Evolutionary conservation across 2,113 vertebrate species (phyloP).

Genomic region (Trichechus manatus): DNA sequence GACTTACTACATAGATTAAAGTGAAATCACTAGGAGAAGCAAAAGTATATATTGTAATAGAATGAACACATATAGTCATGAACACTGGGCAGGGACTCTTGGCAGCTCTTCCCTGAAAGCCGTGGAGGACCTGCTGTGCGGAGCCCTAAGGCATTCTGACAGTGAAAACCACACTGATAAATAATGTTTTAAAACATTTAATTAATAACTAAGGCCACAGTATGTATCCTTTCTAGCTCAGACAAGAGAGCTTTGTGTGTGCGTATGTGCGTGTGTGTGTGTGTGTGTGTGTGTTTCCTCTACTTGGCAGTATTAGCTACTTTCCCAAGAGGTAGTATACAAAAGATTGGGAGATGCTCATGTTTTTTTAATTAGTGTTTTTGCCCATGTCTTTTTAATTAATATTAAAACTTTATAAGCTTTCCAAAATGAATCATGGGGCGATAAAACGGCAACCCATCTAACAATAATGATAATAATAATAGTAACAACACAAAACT

Average conservation of each 20-base stretch:
- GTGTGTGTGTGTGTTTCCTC: not conserved
- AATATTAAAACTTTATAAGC: not conserved
- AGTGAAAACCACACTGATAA: slow-evolving; percentile 46
- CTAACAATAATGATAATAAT: not conserved
- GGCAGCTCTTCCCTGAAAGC: slow-evolving; percentile 69
- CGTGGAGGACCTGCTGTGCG: slow-evolving; percentile 61
- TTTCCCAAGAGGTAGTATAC: not conserved
- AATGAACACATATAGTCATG: not conserved
- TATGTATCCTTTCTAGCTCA: not conserved
- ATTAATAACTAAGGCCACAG: slow-evolving; percentile 72
- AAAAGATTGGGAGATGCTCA: not conserved
- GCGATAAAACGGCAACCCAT: not conserved
- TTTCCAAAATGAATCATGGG: slow-evolving; percentile 16
- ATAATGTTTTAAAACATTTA: slow-evolving; percentile 78
- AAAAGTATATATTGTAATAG: slow-evolving; percentile 24
- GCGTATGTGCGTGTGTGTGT: not conserved
- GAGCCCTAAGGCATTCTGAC: slow-evolving; percentile 42
- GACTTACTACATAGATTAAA: slow-evolving; percentile 58
- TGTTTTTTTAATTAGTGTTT: slow-evolving; percentile 27
- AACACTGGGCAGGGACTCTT: slow-evolving; percentile 64
- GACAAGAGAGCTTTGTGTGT: not conserved
- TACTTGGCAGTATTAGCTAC: not conserved
- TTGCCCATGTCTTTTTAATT: not conserved
- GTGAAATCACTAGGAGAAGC: slow-evolving; percentile 50
- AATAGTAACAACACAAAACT: not conserved